Percentiles rank a stretch among this genome's conserved stretches.
Conservation (phyloP, 23 tunicate species). For the Trididemnum clinides region DNA sequence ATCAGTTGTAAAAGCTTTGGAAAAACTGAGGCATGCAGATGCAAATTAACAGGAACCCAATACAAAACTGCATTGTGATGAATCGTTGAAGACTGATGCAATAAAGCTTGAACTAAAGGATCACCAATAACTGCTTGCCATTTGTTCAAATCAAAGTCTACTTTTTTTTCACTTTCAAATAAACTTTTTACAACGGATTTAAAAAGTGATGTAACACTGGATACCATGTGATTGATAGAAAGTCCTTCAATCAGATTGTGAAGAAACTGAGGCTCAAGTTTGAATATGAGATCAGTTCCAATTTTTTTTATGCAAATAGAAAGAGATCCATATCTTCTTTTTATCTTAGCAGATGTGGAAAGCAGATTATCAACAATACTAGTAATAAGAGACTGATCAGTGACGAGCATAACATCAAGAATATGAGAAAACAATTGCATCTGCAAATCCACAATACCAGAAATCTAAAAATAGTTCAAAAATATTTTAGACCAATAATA, state of each 20-base stretch:
- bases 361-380: conserved; percentile 26
- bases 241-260: conserved; percentile 19
- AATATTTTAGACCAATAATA: too few relatives aligned
- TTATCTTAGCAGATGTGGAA: conserved; percentile 40
- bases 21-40: conserved; percentile 23
- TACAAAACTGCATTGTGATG: conserved; percentile 39
- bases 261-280: conserved; percentile 25
- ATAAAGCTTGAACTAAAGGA: conserved; percentile 24
- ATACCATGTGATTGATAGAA: conserved; percentile 52
- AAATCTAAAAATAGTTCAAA: conserved; percentile 32
- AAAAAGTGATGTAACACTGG: conserved; percentile 47
- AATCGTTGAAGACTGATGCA: background rate
- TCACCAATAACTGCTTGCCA: conserved; percentile 23
- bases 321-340: conserved; percentile 64
- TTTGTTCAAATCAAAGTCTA: background rate
- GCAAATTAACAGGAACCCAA: conserved; percentile 57
- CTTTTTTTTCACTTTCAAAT: background rate
- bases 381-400: background rate
- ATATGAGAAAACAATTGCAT: conserved; percentile 18
- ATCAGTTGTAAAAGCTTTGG: background rate
- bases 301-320: conserved; percentile 17
- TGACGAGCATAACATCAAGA: background rate
- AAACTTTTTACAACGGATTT: background rate
- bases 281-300: conserved; percentile 16
- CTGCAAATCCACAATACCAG: conserved; percentile 45